phyloP scores from a whole-genome alignment of 1,140 invertebrate genomes.

The Lamellibrachia luymesi region DNA sequence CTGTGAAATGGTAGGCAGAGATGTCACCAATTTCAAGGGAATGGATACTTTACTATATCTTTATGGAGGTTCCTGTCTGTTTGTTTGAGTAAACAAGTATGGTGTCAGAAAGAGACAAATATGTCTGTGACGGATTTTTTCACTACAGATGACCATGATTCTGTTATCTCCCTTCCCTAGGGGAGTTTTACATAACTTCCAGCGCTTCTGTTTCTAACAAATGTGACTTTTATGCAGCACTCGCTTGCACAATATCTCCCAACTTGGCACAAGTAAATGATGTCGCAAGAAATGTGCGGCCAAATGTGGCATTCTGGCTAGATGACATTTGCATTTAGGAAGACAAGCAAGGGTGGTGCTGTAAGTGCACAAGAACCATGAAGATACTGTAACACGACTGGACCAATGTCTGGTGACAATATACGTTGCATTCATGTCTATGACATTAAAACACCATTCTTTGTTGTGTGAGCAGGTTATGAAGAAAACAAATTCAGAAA shows the following conservation, averaged over 20 bases:
- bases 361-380: too few relatives aligned
- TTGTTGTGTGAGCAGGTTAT: too few relatives aligned
- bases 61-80: not conserved
- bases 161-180: not conserved
- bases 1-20: too few relatives aligned
- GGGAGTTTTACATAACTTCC: not conserved
- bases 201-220: not conserved
- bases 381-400: too few relatives aligned
- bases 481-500: too few relatives aligned
- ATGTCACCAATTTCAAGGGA: not conserved
- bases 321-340: not conserved
- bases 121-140: not conserved
- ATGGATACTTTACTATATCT: not conserved
- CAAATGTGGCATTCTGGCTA: not conserved
- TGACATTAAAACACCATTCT: too few relatives aligned
- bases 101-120: not conserved
- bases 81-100: not conserved
- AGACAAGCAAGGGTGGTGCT: too few relatives aligned
- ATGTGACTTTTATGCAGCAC: not conserved
- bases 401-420: too few relatives aligned
- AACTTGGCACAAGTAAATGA: not conserved
- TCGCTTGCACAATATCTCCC: not conserved
- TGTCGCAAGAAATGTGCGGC: not conserved
- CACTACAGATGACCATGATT: not conserved
- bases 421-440: too few relatives aligned